Conservation (phyloP, 2,888 invertebrate genomes). For the Hyalella azteca region DNA sequence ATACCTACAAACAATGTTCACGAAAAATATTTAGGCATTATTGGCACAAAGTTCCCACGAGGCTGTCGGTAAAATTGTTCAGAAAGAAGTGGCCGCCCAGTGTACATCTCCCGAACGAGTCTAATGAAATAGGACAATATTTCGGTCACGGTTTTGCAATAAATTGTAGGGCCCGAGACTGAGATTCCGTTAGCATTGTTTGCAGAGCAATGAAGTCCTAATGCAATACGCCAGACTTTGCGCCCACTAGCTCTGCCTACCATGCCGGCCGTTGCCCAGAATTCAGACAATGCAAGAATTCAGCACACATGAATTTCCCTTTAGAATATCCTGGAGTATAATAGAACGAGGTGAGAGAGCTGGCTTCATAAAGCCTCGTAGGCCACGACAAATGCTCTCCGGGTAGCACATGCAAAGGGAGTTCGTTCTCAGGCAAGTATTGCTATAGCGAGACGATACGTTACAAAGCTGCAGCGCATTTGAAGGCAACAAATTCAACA, state of each 20-base stretch:
- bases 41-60: too few relatives aligned
- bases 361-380: constrained; percentile 8
- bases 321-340: not conserved
- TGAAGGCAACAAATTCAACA: too few relatives aligned
- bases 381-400: too few relatives aligned
- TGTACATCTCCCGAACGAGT: not conserved
- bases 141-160: not conserved
- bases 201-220: constrained; percentile 27
- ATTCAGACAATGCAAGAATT: constrained; percentile 5
- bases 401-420: not conserved
- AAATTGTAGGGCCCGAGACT: not conserved
- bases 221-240: constrained; percentile 18
- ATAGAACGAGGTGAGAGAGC: constrained; percentile 9
- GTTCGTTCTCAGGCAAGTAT: too few relatives aligned
- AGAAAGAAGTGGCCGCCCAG: too few relatives aligned
- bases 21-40: too few relatives aligned
- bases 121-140: constrained; percentile 14
- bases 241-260: not conserved
- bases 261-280: not conserved
- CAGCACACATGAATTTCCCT: not conserved
- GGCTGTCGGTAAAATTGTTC: too few relatives aligned
- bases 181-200: constrained; percentile 28
- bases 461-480: too few relatives aligned
- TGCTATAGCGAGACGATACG: too few relatives aligned
- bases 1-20: too few relatives aligned